Base-by-base conservation (phyloP, 2,888 invertebrate species). In the Agriopis aurantiaria region DNA sequence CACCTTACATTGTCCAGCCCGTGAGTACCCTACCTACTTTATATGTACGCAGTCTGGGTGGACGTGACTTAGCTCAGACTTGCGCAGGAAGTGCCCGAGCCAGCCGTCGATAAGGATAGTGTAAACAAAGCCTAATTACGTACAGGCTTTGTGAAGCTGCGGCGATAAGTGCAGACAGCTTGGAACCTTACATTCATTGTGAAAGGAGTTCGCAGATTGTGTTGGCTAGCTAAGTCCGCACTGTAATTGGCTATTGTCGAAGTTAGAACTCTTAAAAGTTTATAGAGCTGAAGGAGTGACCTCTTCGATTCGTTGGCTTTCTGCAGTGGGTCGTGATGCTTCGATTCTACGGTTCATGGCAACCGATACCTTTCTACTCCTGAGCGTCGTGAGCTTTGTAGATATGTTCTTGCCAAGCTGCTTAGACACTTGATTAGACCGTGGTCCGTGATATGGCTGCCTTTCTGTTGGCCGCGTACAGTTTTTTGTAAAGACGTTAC, bases 1-100 rank as follows among this genome's bases (percentile, higher is more conserved):
- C 77, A 76, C 78, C 75, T 74, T 82, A 87, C 88, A 86, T 85
- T 71, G 70, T 71, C 66, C 65, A 33, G 40, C 33, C 40, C 17
- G 12, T 46, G 46, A 49, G 52, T 62, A 55, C 46, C 43, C 14
- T 53, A 60, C 45, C n/a, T 33, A 52, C 49, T 57, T 57, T 57
- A 43, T 43, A 43, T 43, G 41, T 58, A 33, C 8, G 46, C 58
- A 43, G 41, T 45, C 79, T 76, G 69, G 71, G 77, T 75, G 73
- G 80, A 86, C 87, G 88, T 87, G 87, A 85, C 86, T 81, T 69
- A 63, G 60, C 65, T 74, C 81, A 80, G 80, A 76, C 74, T 79
- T 72, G 68, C 80, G 80, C 87, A 85, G 85, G 87, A 85, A 85
- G 78, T 82, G 55, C 55, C 53, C 79, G 79, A 77, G 49, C 59